A percentile compares a stretch with the other conserved stretches of the same genome.
Evolutionary conservation across 2,113 vertebrate genomes (phyloP).

Genomic region (Neofelis nebulosa): DNA sequence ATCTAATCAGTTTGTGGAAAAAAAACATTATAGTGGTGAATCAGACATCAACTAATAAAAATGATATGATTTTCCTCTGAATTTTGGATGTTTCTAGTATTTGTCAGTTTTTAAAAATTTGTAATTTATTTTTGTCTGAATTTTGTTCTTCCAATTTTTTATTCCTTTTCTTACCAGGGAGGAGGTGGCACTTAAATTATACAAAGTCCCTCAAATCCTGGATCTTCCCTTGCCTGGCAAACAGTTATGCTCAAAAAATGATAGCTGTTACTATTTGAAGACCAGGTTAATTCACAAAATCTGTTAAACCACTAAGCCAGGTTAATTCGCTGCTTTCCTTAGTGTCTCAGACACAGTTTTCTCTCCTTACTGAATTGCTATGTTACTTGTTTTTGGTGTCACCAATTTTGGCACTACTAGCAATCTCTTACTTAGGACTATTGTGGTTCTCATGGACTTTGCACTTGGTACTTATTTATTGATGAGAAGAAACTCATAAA

Average conservation of each 20-base stretch:
- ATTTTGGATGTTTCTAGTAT: not conserved
- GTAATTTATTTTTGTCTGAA: not conserved
- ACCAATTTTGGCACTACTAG: not conserved
- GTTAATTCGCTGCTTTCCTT: not conserved
- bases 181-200: not conserved
- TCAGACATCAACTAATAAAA: not conserved
- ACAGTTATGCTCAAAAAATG: not conserved
- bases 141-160: not conserved
- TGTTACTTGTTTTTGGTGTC: not conserved
- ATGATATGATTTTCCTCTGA: not conserved
- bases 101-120: not conserved
- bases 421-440: not conserved
- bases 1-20: not conserved
- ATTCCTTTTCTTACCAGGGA: not conserved
- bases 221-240: not conserved
- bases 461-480: not conserved
- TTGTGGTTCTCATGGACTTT: not conserved
- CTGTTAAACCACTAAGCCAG: not conserved
- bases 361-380: not conserved
- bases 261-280: not conserved
- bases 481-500: not conserved
- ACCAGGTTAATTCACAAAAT: not conserved
- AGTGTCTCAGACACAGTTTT: not conserved
- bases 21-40: not conserved
- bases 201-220: not conserved